A percentile compares a stretch with the other conserved stretches of the same genome.
phyloP scores from a whole-genome alignment of 2,797 vertebrate genomes.

The Pygocentrus nattereri region DNA sequence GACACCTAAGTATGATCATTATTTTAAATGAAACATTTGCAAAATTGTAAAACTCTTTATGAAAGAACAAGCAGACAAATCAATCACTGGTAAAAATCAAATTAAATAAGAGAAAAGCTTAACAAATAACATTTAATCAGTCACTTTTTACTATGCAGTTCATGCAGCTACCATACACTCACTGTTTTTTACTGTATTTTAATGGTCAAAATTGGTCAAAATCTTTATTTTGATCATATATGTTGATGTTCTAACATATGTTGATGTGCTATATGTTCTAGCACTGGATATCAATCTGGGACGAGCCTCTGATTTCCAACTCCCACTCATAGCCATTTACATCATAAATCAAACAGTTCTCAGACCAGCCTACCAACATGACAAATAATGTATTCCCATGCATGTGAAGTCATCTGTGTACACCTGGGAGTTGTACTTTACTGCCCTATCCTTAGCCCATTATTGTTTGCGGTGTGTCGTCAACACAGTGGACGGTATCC shows the following conservation, averaged over 20 bases:
- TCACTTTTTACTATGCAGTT: not conserved
- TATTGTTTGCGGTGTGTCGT: conserved; percentile 71
- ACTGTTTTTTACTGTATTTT: too few relatives aligned
- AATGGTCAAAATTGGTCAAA: not conserved
- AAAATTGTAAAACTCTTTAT: too few relatives aligned
- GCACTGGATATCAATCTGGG: not conserved
- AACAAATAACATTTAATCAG: too few relatives aligned
- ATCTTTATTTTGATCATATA: not conserved
- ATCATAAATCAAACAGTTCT: not conserved
- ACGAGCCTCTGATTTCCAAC: conserved; percentile 1
- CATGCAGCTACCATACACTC: not conserved
- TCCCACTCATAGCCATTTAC: not conserved
- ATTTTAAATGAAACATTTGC: too few relatives aligned
- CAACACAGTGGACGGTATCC: conserved; percentile 70
- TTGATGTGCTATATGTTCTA: too few relatives aligned
- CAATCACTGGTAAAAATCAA: too few relatives aligned
- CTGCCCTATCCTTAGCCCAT: conserved; percentile 41
- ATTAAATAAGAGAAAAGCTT: too few relatives aligned
- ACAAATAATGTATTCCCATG: conserved; percentile 12
- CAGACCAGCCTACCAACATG: not conserved
- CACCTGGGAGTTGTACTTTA: conserved; percentile 54
- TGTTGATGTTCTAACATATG: too few relatives aligned
- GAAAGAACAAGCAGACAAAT: too few relatives aligned
- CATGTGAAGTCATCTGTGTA: conserved; percentile 28
- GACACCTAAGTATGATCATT: too few relatives aligned